Base-by-base conservation (phyloP, 2,888 invertebrate species). In the Zonitis immaculata region DNA sequence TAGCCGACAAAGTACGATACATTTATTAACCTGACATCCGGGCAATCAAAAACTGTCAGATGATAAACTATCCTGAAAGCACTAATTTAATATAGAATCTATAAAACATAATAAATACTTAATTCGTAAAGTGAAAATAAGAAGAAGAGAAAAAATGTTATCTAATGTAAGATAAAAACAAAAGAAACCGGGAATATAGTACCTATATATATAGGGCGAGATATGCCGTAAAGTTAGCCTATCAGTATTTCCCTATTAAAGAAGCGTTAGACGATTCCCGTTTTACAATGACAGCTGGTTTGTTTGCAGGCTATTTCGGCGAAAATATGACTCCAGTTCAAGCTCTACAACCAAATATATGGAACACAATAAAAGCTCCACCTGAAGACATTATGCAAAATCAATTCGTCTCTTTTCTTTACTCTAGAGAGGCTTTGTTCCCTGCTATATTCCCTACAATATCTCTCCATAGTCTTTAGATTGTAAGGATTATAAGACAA, bases 321-420 rank as follows among this genome's bases (percentile, higher is more conserved):
- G 64, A 60, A 69, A 71, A 72, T 73, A 73, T 66, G 67, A 66
- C 63, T 65, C 58, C 65, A 65, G 62, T 66, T 66, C 66, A 64
- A 62, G n/a, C 68, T 67, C 66, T 70, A 68, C 66, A 68, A 64
- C 67, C 68, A 73, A 72, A 75, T 75, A 75, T 75, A 75, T 75
- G 74, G 74, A 72, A 70, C 72, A 75, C 74, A 76, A 76, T 75
- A 75, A 76, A 76, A 74, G 65, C 72, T 70, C 74, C 74, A 76
- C 77, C 76, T 76, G 76, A 72, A 74, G 74, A 76, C 77, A 76
- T 77, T 77, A 77, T 77, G 76, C 76, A 77, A 77, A 77, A 76
- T 76, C 77, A 76, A 77, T 77, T 76, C 76, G 70, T 72, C 68
- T 73, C 73, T 68, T 70, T 68, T 67, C 68, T 66, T 64, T 59